Evolutionary conservation across 2,797 vertebrate species (phyloP).

Genomic region (Danio albolineatus): DNA sequence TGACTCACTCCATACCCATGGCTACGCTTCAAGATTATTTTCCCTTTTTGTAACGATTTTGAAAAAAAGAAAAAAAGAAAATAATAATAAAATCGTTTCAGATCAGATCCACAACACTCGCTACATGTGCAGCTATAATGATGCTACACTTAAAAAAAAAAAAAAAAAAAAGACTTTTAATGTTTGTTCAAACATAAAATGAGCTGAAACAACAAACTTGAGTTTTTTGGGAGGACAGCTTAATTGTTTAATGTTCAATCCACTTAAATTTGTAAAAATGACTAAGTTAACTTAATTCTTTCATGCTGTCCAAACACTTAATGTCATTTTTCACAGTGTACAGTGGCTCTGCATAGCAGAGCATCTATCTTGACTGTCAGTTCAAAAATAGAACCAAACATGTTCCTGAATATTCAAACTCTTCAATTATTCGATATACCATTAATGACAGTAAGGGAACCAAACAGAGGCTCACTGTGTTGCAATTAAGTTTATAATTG

Average conservation of each 20-base stretch:
- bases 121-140: not conserved
- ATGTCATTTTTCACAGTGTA: too few species aligned
- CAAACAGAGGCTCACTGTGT: not conserved
- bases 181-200: too few species aligned
- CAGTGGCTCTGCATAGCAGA: too few species aligned
- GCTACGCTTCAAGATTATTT: slow-evolving; percentile 46
- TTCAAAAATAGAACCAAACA: not conserved
- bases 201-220: too few species aligned
- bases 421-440: not conserved
- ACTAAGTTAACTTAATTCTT: too few species aligned
- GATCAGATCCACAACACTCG: slow-evolving; percentile 6
- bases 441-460: not conserved
- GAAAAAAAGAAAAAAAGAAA: not conserved
- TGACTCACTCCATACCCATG: slow-evolving; percentile 50
- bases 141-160: not conserved
- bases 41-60: slow-evolving; percentile 2
- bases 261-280: too few species aligned
- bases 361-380: not conserved
- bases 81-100: not conserved
- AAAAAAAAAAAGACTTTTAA: too few species aligned
- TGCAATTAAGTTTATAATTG: not conserved
- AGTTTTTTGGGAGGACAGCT: too few species aligned
- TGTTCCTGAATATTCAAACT: not conserved
- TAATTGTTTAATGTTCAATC: too few species aligned
- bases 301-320: too few species aligned